Conservation (phyloP, 2,888 invertebrate species). For the Prionchulus punctatus region DNA sequence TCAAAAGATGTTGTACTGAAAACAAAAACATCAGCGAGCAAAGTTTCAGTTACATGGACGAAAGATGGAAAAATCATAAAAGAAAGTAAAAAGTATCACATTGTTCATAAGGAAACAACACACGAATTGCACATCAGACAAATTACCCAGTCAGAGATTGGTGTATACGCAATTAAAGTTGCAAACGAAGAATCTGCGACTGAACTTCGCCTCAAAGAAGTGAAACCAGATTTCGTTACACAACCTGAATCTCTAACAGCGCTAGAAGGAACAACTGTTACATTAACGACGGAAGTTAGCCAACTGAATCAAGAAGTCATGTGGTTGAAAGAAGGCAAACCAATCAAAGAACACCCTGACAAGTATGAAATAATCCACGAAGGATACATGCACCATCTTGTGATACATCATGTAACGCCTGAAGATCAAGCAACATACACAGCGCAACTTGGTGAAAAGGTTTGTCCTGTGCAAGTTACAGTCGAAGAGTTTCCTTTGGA, state of each 20-base stretch:
- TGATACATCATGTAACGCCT: slow-evolving; percentile 15
- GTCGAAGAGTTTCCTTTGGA: background rate
- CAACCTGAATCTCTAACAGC: background rate
- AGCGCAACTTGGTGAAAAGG: slow-evolving; percentile 12
- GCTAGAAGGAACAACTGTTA: background rate
- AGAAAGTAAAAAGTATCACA: background rate
- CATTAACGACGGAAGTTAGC: background rate
- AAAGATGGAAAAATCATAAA: no score
- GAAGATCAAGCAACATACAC: slow-evolving; percentile 25
- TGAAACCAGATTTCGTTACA: background rate
- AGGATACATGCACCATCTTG: background rate
- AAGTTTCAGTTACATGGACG: no score
- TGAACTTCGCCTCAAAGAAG: background rate
- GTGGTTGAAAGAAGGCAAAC: background rate
- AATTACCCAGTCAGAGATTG: background rate
- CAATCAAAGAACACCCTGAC: background rate
- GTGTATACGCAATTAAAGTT: background rate
- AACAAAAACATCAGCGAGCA: no score
- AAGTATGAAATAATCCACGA: background rate
- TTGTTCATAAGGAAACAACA: background rate
- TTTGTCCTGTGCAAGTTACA: background rate
- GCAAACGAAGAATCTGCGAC: background rate
- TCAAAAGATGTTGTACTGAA: no score
- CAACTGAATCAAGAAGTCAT: background rate
- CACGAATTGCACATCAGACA: background rate